A percentile compares a stretch with the other conserved stretches of the same genome.
Evolutionary conservation across 2,797 vertebrate species (phyloP).

Genomic region (Scyliorhinus canicula): DNA sequence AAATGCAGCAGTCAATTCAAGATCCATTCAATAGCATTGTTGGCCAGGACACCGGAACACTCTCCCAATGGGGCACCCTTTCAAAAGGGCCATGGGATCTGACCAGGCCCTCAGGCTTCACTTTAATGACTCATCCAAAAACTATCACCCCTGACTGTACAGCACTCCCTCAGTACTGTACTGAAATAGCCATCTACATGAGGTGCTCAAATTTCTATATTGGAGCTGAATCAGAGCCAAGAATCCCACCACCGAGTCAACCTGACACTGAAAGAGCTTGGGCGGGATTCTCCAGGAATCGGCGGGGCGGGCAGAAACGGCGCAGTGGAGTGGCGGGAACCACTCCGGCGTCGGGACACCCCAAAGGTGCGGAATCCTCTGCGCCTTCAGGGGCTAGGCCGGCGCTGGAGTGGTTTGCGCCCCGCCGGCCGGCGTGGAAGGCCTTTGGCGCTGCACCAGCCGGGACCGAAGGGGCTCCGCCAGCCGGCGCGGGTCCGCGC

Average conservation of each 20-base stretch:
- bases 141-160: neutral
- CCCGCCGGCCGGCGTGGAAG: no score
- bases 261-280: neutral
- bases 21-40: neutral
- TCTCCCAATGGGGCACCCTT: no score
- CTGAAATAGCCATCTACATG: neutral
- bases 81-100: neutral
- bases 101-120: neutral
- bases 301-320: no score
- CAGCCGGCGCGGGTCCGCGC: no score
- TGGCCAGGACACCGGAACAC: neutral
- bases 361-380: no score
- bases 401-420: no score
- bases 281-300: no score
- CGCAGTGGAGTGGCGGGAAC: no score
- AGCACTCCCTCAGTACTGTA: neutral
- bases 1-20: neutral
- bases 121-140: neutral
- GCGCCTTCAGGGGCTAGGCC: no score
- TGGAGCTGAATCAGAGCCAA: neutral
- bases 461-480: no score
- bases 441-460: no score
- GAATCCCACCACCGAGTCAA: neutral
- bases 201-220: neutral
- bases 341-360: no score